Evolutionary conservation across 2,888 invertebrate genomes (phyloP).

Genomic region (Chouioia cunea): DNA sequence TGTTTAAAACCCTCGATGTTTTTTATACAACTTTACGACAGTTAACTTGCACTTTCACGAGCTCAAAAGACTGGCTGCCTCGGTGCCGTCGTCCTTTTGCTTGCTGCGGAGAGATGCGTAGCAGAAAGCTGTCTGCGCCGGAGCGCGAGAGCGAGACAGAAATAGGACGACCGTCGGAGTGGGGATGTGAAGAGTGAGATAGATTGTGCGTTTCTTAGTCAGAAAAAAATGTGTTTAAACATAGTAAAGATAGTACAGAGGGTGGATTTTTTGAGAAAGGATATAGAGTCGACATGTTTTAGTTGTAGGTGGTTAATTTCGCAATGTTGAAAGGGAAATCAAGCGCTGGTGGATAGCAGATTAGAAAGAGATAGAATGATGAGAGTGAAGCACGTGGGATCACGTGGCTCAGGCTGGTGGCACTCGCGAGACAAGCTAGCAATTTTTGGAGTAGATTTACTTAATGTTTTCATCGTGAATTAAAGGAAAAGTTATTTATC

Average conservation of each 20-base stretch:
- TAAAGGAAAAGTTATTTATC: too few relatives aligned
- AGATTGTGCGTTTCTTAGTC: not conserved
- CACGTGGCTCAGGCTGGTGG: constrained; percentile 55
- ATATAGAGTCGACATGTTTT: too few relatives aligned
- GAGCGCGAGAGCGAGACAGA: constrained; percentile 32
- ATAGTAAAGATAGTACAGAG: not conserved
- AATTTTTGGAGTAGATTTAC: too few relatives aligned
- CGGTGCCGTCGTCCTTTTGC: constrained; percentile 11
- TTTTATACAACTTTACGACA: not conserved
- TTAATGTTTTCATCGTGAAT: too few relatives aligned
- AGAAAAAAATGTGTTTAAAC: not conserved
- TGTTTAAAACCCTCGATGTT: not conserved
- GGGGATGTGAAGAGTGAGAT: constrained; percentile 8
- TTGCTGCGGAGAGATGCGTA: constrained; percentile 28
- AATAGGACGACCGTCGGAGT: constrained; percentile 9
- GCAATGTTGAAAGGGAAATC: too few relatives aligned
- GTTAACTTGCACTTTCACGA: not conserved
- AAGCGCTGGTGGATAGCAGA: not conserved
- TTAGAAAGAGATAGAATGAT: constrained; percentile 47
- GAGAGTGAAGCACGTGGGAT: constrained; percentile 59
- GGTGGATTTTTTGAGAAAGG: too few relatives aligned
- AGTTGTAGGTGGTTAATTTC: too few relatives aligned
- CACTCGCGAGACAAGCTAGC: constrained; percentile 18
- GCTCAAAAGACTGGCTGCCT: not conserved
- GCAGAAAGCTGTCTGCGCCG: constrained; percentile 41